A percentile compares a stretch with the other conserved stretches of the same genome.
These are phyloP conservation scores for Acanthococcus lagerstroemiae DNA, from an alignment of 2,888 invertebrate genomes.

Conservation along the genomic window DNA sequence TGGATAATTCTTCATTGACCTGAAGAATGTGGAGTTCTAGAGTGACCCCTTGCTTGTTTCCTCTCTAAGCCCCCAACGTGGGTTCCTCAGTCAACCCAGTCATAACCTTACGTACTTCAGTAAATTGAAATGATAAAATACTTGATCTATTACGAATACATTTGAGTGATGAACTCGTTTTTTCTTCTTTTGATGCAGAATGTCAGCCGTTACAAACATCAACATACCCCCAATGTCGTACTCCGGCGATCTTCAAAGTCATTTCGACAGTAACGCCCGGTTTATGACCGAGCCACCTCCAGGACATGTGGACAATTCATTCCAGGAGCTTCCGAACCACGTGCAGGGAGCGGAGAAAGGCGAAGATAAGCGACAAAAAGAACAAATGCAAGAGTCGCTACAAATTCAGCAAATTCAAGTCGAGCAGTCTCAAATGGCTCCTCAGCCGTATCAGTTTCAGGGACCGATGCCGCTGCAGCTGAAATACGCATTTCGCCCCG, in stretches of 20 bases:
- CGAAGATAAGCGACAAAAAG: slow-evolving; percentile 17
- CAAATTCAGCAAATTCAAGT: neutral
- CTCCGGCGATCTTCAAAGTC: neutral
- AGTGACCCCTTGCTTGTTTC: too few relatives aligned
- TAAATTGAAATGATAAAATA: too few relatives aligned
- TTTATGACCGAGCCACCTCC: neutral
- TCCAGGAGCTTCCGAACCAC: neutral
- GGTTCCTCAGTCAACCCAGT: too few relatives aligned
- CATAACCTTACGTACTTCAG: too few relatives aligned
- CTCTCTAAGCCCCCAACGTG: too few relatives aligned
- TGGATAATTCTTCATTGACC: too few relatives aligned
- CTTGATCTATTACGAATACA: too few relatives aligned
- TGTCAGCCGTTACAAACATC: neutral
- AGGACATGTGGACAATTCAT: neutral
- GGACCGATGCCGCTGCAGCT: slow-evolving; percentile 33
- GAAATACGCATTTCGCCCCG: slow-evolving; percentile 17
- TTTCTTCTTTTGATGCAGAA: neutral
- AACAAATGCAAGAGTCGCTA: neutral
- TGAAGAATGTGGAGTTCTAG: too few relatives aligned
- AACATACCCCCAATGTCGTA: neutral
- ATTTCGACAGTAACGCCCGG: neutral
- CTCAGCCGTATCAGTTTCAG: slow-evolving; percentile 32
- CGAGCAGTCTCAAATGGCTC: neutral
- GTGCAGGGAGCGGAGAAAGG: neutral
- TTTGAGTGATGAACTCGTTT: too few relatives aligned